These are phyloP conservation scores for Drosophila conformis DNA, from an alignment of 2,888 invertebrate genomes.

Conservation along the genomic window DNA sequence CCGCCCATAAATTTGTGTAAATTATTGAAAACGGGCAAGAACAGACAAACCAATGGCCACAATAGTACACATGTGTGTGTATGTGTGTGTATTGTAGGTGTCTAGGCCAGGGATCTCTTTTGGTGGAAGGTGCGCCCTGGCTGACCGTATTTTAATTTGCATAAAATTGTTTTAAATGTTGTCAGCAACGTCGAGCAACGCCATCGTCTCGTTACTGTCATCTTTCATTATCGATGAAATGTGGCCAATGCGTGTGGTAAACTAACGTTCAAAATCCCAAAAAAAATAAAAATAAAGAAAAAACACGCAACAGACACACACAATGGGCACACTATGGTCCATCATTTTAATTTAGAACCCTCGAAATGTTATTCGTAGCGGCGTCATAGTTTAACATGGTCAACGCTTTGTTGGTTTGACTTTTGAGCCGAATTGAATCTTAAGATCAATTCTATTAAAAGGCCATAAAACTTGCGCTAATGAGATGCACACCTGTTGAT, in stretches of 20 bases:
- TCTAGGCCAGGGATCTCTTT: conserved; percentile 29
- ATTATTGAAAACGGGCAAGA: conserved; percentile 66
- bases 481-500: conserved; percentile 79
- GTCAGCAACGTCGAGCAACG: conserved; percentile 63
- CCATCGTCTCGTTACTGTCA: conserved; percentile 82
- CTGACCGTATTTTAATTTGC: conserved; percentile 76
- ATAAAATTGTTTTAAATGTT: conserved; percentile 81
- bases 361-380: conserved; percentile 52
- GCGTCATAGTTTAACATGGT: conserved; percentile 60
- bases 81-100: conserved; percentile 53
- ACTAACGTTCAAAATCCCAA: conserved; percentile 7
- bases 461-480: conserved; percentile 70
- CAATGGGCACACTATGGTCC: conserved; percentile 18
- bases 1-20: conserved; percentile 76
- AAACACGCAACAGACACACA: conserved; percentile 12
- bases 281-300: not conserved
- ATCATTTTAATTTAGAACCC: conserved; percentile 71
- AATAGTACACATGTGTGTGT: not conserved
- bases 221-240: conserved; percentile 82
- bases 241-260: conserved; percentile 77
- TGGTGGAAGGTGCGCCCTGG: conserved; percentile 59
- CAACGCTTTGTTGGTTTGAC: conserved; percentile 60
- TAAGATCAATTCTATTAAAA: conserved; percentile 74
- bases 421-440: conserved; percentile 17
- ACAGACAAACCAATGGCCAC: conserved; percentile 20